Evolutionary conservation across 2,888 invertebrate species (phyloP), one percentile per base, ranked within the genome.

Genomic region (Dynastes maya): DNA sequence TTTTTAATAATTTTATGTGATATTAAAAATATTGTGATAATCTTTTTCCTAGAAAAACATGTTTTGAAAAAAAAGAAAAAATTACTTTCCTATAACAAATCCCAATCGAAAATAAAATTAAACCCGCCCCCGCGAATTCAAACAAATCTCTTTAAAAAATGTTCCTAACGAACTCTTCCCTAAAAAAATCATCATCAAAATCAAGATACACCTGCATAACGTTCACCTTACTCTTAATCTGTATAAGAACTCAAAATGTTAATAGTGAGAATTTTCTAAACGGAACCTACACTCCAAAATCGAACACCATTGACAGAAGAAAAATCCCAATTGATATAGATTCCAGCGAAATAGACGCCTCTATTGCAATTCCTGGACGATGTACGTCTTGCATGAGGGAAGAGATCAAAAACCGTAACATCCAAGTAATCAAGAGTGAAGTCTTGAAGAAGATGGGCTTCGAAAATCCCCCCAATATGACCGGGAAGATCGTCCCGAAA

Each of bases 341-440:
- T 29, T 49, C 61, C 3, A 74, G 61, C 16, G 72, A 74, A 45
- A 61, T 16, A 11, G 68, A 51, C 51, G 29, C 3, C 53, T 71
- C 65, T 49, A 61, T 49, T 11, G 53, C 27, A 32, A 51, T 71
- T 27, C 84, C 70, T 84, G 84, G 77, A 85, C 85, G 89, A 88
- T 64, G 92, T 83, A 88, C 90, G 61, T 92, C 92, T 83, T 89
- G 89, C 78, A 89, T 90, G 86, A 89, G 91, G 81, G 91, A 92
- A 82, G 91, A 92, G 84, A 89, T 92, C 70, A 88, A 91, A 76
- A 89, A 89, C n/a, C 85, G 91, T 74, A 92, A 91, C 83, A 86
- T 92, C 68, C 90, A 91, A 83, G 89, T 90, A 58, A 92, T 93
- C 84, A 92, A 92, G 85, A 91, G 89, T 79, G 91, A 92, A 85